Evolutionary conservation across 2,888 invertebrate species (phyloP), one percentile per base, ranked within the genome.

Genomic region (Hipparchia semele): DNA sequence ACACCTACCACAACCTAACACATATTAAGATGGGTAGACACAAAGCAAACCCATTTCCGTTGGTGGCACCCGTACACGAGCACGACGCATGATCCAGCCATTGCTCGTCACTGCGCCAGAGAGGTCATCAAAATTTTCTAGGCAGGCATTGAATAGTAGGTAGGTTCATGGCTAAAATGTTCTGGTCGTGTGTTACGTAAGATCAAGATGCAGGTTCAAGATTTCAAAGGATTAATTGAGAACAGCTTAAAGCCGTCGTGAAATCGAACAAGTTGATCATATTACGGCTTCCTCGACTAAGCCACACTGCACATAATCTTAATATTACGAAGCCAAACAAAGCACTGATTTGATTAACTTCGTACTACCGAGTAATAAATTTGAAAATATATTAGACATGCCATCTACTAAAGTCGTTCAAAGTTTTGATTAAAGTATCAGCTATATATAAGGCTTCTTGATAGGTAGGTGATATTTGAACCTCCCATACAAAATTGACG

Each of bases 151-250:
- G 2, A 12, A 10, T 5, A 5, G 2, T 51, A 10, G 10, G 9
- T 51, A 51, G 10, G 9, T 51, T 8, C n/a, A 54, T 6, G 13
- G 2, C 54, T n/a, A 6, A 54, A 54, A 54, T 54, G n/a, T n/a
- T n/a, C 54, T 54, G 6, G 6, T 2, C n/a, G n/a, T 54, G n/a
- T 54, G 54, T n/a, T n/a, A 54, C n/a, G 54, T 54, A 54, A 54
- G 54, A 56, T 56, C 56, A 56, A 56, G 56, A 8, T 64, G 12
- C 39, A 56, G 62, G 5, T 64, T 10, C 45, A 39, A 49, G 49
- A 59, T 65, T 71, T 59, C 53, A 49, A 65, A 59, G 71, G 71
- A 65, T 71, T 69, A 60, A 60, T 69, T 60, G 49, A 8, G 46
- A 66, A 23, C 33, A 46, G 46, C 65, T 53, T 23, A 9, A 9